Base-by-base conservation (phyloP, 2,797 vertebrate species). In the Iguana delicatissima region DNA sequence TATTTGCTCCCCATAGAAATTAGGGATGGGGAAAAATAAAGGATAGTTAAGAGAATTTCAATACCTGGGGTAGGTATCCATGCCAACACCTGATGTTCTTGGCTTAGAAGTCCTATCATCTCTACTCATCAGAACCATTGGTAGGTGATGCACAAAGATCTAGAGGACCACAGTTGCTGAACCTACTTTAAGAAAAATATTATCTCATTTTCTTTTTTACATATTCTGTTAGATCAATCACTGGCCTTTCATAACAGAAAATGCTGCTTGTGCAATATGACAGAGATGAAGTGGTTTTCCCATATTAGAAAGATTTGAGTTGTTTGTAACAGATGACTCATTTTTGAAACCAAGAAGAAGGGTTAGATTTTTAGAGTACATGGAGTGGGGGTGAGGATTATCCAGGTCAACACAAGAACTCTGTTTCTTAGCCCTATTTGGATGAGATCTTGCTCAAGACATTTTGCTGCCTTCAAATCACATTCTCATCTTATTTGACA, bases 201-300 rank as follows among this genome's bases (percentile, higher is more conserved):
- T 32, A 46, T 79, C 1, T 18, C 26, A 26, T 80, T 52, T 80
- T 67, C 50, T 76, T 59, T 26, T 83, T 90, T 76, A 76, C 80
- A 64, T 83, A 83, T 87, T 87, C 59, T 87, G 42, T 86, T 83
- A 90, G 79, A 86, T 77, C 80, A 55, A 59, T 72, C 80, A 84
- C n/a, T 77, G 73, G 62, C 29, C 81, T 87, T 87, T 88, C 73
- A 72, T 79, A 79, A 81, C 59, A 91, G 72, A 88, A 88, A 62
- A 50, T 35, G 29, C 35, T 57, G 32, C 80, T 87, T 84, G 20
- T 46, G 57, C 46, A 26, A 88, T 72, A 67, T n/a, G 81, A 72
- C 72, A 88, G 59, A 84, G 26, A 46, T 79, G 62, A 14, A 57
- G 57, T 35, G 46, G 26, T 89, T 87, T 83, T 62, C 38, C 26